phyloP scores from a whole-genome alignment of 2,888 invertebrate species.

The Catocala nupta region DNA sequence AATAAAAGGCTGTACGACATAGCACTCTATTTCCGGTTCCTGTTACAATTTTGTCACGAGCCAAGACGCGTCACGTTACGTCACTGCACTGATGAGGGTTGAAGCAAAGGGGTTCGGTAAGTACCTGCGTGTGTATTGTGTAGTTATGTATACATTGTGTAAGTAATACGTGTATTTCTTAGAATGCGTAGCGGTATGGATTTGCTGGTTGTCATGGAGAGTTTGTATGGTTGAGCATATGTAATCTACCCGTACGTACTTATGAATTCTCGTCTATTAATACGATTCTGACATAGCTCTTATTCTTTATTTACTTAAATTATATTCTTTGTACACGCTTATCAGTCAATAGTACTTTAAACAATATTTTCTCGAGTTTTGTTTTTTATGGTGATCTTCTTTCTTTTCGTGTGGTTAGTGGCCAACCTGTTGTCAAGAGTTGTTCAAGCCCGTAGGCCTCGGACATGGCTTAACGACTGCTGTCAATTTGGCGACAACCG shows the following conservation, averaged over 20 bases:
- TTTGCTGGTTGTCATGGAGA: neutral
- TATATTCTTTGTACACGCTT: too few species aligned
- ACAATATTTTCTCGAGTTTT: too few species aligned
- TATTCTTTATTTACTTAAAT: neutral
- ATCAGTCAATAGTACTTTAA: too few species aligned
- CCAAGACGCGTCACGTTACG: constrained; percentile 41
- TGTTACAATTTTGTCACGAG: constrained; percentile 38
- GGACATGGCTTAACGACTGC: too few species aligned
- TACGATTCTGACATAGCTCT: neutral
- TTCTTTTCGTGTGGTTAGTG: too few species aligned
- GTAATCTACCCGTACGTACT: too few species aligned
- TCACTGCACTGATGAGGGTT: constrained; percentile 44
- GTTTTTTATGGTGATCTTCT: too few species aligned
- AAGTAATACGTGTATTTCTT: neutral
- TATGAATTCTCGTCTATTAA: too few species aligned
- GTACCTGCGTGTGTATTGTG: constrained; percentile 11
- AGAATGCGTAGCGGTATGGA: neutral
- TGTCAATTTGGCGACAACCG: too few species aligned
- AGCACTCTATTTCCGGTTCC: constrained; percentile 28
- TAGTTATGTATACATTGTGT: neutral
- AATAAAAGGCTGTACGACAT: constrained; percentile 1
- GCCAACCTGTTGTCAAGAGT: too few species aligned
- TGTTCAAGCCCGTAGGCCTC: too few species aligned
- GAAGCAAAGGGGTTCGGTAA: constrained; percentile 27
- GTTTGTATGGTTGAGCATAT: neutral